Evolutionary conservation across 2,113 vertebrate species (phyloP).

Genomic region (Stictonetta naevosa): DNA sequence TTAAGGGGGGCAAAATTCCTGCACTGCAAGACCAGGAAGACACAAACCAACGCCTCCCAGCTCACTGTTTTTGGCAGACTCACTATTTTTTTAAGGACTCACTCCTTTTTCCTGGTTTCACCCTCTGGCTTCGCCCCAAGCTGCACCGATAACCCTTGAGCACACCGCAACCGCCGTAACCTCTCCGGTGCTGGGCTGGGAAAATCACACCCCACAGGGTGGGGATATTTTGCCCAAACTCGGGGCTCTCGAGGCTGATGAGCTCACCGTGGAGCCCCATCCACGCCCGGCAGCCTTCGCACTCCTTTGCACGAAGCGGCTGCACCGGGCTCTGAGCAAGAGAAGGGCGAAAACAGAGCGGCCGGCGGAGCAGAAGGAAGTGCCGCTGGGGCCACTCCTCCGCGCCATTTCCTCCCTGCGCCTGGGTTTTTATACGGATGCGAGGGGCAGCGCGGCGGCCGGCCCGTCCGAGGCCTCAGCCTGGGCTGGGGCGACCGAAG

Average conservation of each 20-base stretch:
- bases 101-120: rapidly evolving
- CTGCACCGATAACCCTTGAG: rapidly evolving
- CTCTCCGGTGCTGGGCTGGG: neutral
- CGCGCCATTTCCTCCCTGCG: constrained; percentile 42
- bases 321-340: neutral
- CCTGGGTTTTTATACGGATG: neutral
- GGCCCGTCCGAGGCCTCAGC: neutral
- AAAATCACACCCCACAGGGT: rapidly evolving
- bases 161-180: neutral
- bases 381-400: constrained; percentile 47
- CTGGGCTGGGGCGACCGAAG: neutral
- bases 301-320: neutral
- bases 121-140: rapidly evolving
- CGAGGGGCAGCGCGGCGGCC: neutral
- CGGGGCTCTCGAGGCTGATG: neutral
- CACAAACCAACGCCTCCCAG: rapidly evolving
- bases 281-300: neutral
- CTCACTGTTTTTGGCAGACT: neutral
- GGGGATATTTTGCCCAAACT: neutral
- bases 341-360: neutral
- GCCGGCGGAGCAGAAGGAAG: neutral
- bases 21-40: neutral
- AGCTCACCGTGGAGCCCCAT: neutral
- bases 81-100: rapidly evolving
- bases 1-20: neutral